Base-by-base conservation (phyloP, 1,140 invertebrate genomes). In the Lepidurus packardi region DNA sequence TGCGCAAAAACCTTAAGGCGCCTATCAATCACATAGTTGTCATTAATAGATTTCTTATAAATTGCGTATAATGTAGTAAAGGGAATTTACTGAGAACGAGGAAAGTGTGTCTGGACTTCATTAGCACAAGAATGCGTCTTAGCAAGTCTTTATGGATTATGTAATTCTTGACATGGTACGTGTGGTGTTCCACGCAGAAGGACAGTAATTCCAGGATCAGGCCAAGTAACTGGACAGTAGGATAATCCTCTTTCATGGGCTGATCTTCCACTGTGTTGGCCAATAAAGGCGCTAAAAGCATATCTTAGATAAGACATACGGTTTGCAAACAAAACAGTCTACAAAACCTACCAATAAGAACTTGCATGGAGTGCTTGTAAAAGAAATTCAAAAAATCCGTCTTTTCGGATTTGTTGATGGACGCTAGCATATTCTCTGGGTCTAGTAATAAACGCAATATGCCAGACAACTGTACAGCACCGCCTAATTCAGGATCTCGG, bases 141-240 rank as follows among this genome's bases (percentile, higher is more conserved):
- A 99, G 89, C 80, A 99, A 88, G 88, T 99, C 96, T 88, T 97
- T 98, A 85, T 95, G 95, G 81, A 99, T 90, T 85, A 99, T 94
- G 86, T 95, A 98, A 84, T 97, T 98, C 85, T 98, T 98, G 84
- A 99, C 98, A 86, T 99, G 96, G 88, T 97, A 98, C 13, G 88
- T 87, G 87, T 99, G 98, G 88, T 99, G 97, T 86, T 99, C 98
- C n/a, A 99, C 96, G 87, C 97, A 99, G 86, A 99, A 99, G n/a
- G 95, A 95, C 76, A 99, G 87, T 81, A 99, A 87, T 85, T 99
- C 97, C 78, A 99, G 85, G 73, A 99, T 96, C 76, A 99, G 87
- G 74, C 95, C 94, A 73, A 98, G 87, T 75, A 99, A 87, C 86
- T 99, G 97, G 77, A 98, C 96, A 76, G 94, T 97, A 85, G 95